phyloP scores from a whole-genome alignment of 2,113 vertebrate genomes.

The Calyptomena viridis region DNA sequence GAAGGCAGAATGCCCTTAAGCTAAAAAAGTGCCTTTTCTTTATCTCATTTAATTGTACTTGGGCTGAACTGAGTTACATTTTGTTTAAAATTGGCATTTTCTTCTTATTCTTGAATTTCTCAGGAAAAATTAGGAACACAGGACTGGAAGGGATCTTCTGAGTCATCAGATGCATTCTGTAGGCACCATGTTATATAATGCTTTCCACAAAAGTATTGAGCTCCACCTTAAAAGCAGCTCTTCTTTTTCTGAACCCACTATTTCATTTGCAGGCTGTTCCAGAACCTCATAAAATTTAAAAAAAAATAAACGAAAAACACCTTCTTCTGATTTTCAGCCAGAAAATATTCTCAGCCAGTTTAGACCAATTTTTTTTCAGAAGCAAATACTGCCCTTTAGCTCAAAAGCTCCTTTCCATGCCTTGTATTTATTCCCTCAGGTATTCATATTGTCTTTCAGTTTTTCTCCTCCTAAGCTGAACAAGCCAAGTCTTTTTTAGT shows the following conservation, averaged over 20 bases:
- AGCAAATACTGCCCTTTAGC: background rate
- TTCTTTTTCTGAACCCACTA: background rate
- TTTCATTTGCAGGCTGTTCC: background rate
- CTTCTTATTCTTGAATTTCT: background rate
- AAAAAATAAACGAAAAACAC: background rate
- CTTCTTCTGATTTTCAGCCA: background rate
- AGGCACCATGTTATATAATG: background rate
- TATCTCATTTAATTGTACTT: background rate
- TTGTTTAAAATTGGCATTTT: conserved; percentile 21
- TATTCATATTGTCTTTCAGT: background rate
- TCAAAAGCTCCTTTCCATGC: background rate
- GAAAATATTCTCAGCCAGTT: background rate
- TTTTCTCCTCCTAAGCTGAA: background rate
- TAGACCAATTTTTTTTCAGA: background rate
- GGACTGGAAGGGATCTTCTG: background rate
- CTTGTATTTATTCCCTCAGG: background rate
- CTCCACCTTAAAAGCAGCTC: conserved; percentile 5
- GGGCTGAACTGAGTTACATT: background rate
- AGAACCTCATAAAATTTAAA: background rate
- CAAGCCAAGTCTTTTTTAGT: background rate
- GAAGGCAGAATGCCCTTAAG: background rate
- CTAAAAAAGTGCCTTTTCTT: conserved; percentile 12
- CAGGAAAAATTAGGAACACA: background rate
- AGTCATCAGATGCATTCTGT: background rate
- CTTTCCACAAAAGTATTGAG: background rate